Conservation (phyloP, 2,797 vertebrate genomes). For the Kryptolebias ocellatus region DNA sequence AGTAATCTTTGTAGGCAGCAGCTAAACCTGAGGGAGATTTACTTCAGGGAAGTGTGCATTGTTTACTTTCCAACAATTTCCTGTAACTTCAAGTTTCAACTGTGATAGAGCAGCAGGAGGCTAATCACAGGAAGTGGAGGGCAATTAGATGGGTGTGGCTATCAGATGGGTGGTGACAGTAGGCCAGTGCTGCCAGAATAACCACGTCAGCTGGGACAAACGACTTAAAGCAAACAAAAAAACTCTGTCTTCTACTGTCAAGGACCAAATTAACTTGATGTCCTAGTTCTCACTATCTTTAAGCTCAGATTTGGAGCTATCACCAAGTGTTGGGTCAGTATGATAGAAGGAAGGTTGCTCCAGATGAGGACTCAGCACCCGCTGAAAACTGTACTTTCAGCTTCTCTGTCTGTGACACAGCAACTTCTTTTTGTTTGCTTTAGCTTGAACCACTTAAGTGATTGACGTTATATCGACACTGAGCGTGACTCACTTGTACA, state of each 20-base stretch:
- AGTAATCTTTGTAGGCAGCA: conserved; percentile 32
- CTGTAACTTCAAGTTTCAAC: conserved; percentile 56
- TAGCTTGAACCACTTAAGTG: conserved; percentile 13
- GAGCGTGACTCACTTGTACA: conserved; percentile 33
- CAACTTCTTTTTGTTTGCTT: conserved; percentile 11
- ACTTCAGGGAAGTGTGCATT: conserved; percentile 25
- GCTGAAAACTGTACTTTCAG: conserved; percentile 1
- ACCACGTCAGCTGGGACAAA: conserved; percentile 4
- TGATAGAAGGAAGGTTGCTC: conserved; percentile 46
- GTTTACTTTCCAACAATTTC: conserved; percentile 69
- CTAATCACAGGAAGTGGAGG: conserved; percentile 77
- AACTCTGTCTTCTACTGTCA: conserved; percentile 57
- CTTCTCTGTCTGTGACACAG: conserved; percentile 13
- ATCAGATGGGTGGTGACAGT: conserved; percentile 8
- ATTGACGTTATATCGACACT: not conserved
- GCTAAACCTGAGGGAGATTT: conserved; percentile 49
- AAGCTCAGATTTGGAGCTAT: conserved; percentile 38
- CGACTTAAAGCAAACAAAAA: conserved; percentile 12
- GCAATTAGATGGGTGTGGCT: conserved; percentile 72
- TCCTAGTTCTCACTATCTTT: conserved; percentile 59
- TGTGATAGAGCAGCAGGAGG: conserved; percentile 64
- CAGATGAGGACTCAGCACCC: conserved; percentile 24
- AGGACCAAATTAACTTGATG: conserved; percentile 65
- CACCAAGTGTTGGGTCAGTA: conserved; percentile 30
- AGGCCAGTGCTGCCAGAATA: conserved; percentile 11